These are phyloP conservation scores for Glyptemys insculpta DNA, from an alignment of 2,797 vertebrate genomes.

Conservation along the genomic window DNA sequence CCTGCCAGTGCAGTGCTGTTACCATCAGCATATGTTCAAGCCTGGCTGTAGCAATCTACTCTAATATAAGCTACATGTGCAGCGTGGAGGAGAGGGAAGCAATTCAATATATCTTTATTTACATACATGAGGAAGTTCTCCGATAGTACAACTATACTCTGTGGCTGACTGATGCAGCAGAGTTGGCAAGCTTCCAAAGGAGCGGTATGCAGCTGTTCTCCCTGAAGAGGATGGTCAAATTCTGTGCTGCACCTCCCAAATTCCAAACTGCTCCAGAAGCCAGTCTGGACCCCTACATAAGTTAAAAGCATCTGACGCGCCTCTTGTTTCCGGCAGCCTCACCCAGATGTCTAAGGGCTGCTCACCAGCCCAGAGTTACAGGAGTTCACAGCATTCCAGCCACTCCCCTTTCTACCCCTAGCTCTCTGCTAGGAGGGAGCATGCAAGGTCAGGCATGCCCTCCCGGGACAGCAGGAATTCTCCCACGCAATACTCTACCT, in stretches of 20 bases:
- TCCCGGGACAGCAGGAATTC: background rate
- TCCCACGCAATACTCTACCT: background rate
- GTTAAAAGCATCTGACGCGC: background rate
- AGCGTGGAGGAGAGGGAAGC: fast-evolving
- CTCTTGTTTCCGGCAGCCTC: background rate
- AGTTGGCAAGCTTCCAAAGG: background rate
- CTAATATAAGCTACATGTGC: fast-evolving
- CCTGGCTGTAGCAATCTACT: background rate
- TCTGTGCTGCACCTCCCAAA: background rate
- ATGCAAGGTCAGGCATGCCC: background rate
- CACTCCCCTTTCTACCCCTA: no score
- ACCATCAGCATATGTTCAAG: fast-evolving
- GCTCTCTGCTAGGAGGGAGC: background rate
- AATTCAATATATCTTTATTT: fast-evolving
- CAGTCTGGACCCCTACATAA: background rate
- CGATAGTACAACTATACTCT: fast-evolving
- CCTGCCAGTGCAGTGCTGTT: background rate
- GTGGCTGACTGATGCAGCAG: fast-evolving
- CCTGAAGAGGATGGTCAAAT: background rate
- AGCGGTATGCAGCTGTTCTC: fast-evolving
- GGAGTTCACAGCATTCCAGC: background rate
- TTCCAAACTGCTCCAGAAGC: background rate
- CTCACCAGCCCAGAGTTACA: fast-evolving
- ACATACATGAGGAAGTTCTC: fast-evolving
- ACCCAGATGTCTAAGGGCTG: background rate